A percentile compares a stretch with the other conserved stretches of the same genome.
Conservation (phyloP, 2,888 invertebrate genomes). For the Lycia hirtaria region DNA sequence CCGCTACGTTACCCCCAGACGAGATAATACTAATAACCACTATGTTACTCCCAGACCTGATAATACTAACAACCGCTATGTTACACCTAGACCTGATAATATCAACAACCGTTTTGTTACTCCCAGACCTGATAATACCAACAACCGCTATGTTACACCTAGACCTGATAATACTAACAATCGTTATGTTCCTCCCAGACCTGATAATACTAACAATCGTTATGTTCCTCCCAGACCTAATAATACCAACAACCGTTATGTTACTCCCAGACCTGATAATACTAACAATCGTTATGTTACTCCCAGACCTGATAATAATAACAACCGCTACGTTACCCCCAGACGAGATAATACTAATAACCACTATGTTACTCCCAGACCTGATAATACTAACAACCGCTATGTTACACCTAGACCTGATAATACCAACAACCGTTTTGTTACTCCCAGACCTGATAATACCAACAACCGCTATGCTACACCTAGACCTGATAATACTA, state of each 20-base stretch:
- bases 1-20: neutral
- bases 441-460: neutral
- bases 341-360: no score
- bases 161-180: conserved; percentile 91
- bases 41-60: conserved; percentile 96
- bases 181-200: neutral
- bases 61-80: conserved; percentile 74
- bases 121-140: no score
- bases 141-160: conserved; percentile 93
- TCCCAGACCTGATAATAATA: neutral
- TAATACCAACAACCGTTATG: no score
- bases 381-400: conserved; percentile 87
- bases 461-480: conserved; percentile 93
- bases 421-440: neutral
- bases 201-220: neutral
- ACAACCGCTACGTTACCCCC: neutral
- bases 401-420: neutral
- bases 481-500: conserved; percentile 94
- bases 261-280: conserved; percentile 95
- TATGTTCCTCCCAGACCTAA: neutral
- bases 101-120: neutral
- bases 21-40: neutral
- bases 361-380: conserved; percentile 95
- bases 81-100: neutral
- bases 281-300: conserved; percentile 64